These are phyloP conservation scores for Tribolium castaneum DNA, from an alignment of 1,140 invertebrate genomes.

Conservation along the genomic window DNA sequence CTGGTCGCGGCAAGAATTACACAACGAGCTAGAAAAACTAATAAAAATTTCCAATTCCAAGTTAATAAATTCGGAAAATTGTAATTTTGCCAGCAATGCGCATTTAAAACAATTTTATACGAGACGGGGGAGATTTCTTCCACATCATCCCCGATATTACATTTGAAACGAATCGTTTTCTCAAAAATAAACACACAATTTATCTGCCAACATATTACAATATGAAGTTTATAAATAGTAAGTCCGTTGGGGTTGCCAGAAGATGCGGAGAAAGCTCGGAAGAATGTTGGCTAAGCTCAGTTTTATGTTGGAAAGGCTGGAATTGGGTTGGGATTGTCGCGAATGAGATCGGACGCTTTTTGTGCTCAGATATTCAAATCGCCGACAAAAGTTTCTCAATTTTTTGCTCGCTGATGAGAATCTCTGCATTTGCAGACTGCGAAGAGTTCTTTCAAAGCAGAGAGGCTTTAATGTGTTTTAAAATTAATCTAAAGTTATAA, in stretches of 20 bases:
- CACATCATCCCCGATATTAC: slow-evolving; percentile 15
- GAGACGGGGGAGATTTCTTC: neutral
- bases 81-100: neutral
- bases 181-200: slow-evolving; percentile 28
- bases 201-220: neutral
- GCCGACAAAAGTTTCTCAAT: slow-evolving; percentile 9
- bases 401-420: neutral
- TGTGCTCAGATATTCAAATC: slow-evolving; percentile 7
- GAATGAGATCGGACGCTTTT: neutral
- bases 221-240: slow-evolving; percentile 1
- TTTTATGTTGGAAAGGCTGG: neutral
- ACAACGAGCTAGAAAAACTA: neutral
- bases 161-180: neutral
- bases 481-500: neutral
- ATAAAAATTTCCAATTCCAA: neutral
- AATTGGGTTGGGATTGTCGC: neutral
- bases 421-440: neutral
- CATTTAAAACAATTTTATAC: slow-evolving; percentile 20
- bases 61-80: slow-evolving; percentile 4
- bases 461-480: neutral
- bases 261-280: neutral
- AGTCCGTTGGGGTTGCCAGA: neutral
- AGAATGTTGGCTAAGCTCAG: neutral
- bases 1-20: neutral
- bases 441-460: neutral